Evolutionary conservation across 2,113 vertebrate genomes (phyloP), one percentile per base, ranked within the genome.

Genomic region (Poicephalus meyeri): DNA sequence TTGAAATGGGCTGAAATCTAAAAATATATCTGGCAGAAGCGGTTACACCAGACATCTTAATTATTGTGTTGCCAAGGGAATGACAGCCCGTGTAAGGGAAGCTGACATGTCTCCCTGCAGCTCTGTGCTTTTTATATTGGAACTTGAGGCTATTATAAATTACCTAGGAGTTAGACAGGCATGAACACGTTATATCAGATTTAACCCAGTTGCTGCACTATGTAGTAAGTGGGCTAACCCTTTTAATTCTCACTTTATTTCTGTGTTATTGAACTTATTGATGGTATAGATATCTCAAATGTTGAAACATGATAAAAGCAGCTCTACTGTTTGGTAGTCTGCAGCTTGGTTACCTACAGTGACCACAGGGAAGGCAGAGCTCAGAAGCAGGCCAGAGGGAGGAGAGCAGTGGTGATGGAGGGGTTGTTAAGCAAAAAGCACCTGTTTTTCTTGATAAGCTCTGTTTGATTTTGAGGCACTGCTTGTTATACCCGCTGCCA

Each of bases 11-110:
- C 74, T 97, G 92, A 97, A 98, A 97, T 95, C 97, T 97, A 98
- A 98, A 98, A 98, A 96, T 98, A 98, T 96, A 98, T 97, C 97
- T 98, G 97, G 96, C 97, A 98, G 97, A 96, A 98, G 92, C 80
- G 97, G 96, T 97, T 98, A 93, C 80, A 98, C 50, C 86, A 98
- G 97, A 97, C 97, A 96, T 98, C 97, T 98, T 98, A 98, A 98
- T 98, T 98, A 98, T 97, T 97, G 92, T 96, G 96, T 98, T 98
- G 98, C 97, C 94, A 97, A 95, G 97, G 97, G 97, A 97, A 97
- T 98, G 98, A 95, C 98, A 98, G 95, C 37, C 92, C 50, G 11
- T 87, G 92, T 94, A 97, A 98, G 95, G 92, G 94, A 98, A 96
- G 92, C 86, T 98, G 98, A 98, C 74, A 96, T 80, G 94, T 96